phyloP scores from a whole-genome alignment of 2,888 invertebrate genomes.

The Arenicola marina region DNA sequence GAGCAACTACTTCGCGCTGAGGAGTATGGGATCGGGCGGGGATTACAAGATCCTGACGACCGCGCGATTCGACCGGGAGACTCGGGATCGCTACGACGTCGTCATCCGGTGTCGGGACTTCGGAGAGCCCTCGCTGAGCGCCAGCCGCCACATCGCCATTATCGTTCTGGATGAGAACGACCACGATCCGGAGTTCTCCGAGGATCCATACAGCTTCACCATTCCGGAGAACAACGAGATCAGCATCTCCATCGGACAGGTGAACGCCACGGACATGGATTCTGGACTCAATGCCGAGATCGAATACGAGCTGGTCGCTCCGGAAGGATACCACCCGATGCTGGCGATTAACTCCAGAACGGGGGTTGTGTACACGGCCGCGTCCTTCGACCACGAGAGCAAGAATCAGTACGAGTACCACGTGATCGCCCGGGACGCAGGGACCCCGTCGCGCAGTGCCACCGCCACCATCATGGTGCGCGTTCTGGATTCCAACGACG shows the following conservation, averaged over 20 bases:
- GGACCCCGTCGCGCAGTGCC: constrained; percentile 20
- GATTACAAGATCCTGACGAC: constrained; percentile 63
- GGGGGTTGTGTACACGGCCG: constrained; percentile 79
- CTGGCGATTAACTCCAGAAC: constrained; percentile 67
- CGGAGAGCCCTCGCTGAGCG: constrained; percentile 81
- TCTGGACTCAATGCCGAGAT: constrained; percentile 85
- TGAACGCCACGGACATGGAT: constrained; percentile 89
- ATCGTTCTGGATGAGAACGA: constrained; percentile 91
- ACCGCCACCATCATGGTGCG: constrained; percentile 20
- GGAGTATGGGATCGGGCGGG: constrained; percentile 41
- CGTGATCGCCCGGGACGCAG: constrained; percentile 28
- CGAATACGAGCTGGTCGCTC: constrained; percentile 85
- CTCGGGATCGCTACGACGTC: constrained; percentile 39
- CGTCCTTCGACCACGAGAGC: constrained; percentile 86
- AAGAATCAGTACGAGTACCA: constrained; percentile 81
- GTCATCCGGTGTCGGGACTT: constrained; percentile 69
- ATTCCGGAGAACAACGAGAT: constrained; percentile 81
- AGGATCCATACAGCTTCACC: constrained; percentile 77
- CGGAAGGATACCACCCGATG: constrained; percentile 69
- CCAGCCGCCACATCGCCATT: constrained; percentile 41
- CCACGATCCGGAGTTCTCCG: constrained; percentile 91
- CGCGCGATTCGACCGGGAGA: constrained; percentile 45
- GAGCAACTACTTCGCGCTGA: constrained; percentile 37
- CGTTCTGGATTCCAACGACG: constrained; percentile 32
- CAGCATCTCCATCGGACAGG: constrained; percentile 70